phyloP scores from a whole-genome alignment of 2,888 invertebrate species.

The Neocrepidodera transversa region DNA sequence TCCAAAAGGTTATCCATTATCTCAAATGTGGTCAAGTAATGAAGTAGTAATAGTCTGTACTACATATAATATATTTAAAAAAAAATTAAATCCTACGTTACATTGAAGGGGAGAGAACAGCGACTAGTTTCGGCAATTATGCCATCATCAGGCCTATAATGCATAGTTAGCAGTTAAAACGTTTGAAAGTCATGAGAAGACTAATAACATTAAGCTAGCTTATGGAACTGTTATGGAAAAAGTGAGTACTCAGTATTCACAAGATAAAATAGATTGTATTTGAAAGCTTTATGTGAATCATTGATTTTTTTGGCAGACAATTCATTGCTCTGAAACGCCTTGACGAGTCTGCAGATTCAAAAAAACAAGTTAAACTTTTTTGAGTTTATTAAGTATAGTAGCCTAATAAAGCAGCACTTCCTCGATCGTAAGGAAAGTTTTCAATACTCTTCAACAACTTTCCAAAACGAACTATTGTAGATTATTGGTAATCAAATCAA shows the following conservation, averaged over 20 bases:
- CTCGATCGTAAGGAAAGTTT: background rate
- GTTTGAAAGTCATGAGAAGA: too few relatives aligned
- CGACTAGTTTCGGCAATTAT: too few relatives aligned
- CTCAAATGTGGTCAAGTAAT: too few relatives aligned
- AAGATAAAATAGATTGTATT: background rate
- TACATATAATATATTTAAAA: too few relatives aligned
- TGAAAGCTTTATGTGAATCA: slow-evolving; percentile 3
- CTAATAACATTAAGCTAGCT: too few relatives aligned
- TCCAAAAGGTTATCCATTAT: too few relatives aligned
- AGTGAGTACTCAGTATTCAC: background rate
- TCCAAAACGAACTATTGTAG: background rate
- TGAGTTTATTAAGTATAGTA: background rate
- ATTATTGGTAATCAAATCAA: slow-evolving; percentile 5
- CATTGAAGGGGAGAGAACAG: too few relatives aligned
- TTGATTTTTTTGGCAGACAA: slow-evolving; percentile 6
- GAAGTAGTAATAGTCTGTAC: too few relatives aligned
- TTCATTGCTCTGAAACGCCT: background rate
- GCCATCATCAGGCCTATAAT: too few relatives aligned
- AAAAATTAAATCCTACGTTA: too few relatives aligned
- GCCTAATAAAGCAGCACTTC: background rate
- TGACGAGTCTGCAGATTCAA: background rate
- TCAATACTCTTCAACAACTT: slow-evolving; percentile 4
- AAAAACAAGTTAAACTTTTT: background rate
- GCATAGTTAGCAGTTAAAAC: too few relatives aligned
- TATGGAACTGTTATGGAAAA: slow-evolving; percentile 3